Evolutionary conservation across 2,888 invertebrate genomes (phyloP).

Genomic region (Dicycla oo): DNA sequence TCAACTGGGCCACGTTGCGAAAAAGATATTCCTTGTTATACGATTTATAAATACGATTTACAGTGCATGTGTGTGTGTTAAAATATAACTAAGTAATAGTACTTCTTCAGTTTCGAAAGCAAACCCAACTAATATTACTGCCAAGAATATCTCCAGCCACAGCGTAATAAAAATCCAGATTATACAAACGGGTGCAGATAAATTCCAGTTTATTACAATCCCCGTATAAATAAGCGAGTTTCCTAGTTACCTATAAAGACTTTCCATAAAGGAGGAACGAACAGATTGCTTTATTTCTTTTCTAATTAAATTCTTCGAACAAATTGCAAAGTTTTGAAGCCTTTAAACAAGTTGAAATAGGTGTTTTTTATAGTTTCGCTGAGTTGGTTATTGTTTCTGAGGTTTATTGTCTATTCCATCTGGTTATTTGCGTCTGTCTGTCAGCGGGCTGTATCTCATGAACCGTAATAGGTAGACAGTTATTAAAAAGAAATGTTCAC

Average conservation of each 20-base stretch:
- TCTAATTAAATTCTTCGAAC: constrained; percentile 49
- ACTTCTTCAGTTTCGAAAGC: background rate
- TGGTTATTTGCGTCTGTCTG: too few species aligned
- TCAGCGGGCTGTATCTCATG: too few species aligned
- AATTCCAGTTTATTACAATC: constrained; percentile 64
- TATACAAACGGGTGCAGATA: constrained; percentile 56
- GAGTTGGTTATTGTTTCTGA: constrained; percentile 27
- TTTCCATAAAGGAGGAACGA: constrained; percentile 45
- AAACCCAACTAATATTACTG: constrained; percentile 26
- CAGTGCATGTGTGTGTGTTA: too few species aligned
- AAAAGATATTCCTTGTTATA: too few species aligned
- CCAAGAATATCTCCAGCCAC: constrained; percentile 4
- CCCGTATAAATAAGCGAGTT: constrained; percentile 55
- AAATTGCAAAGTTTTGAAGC: constrained; percentile 43
- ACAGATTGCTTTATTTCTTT: constrained; percentile 40
- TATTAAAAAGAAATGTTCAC: too few species aligned
- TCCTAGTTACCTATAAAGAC: constrained; percentile 60
- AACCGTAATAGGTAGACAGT: too few species aligned
- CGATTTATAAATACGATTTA: too few species aligned
- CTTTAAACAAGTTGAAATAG: constrained; percentile 43
- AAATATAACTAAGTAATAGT: too few species aligned
- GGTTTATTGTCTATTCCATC: constrained; percentile 6
- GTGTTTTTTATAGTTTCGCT: constrained; percentile 40
- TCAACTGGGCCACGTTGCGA: too few species aligned
- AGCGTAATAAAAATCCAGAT: constrained; percentile 63